Evolutionary conservation across 2,888 invertebrate genomes (phyloP).

Genomic region (Dolomedes plantarius): DNA sequence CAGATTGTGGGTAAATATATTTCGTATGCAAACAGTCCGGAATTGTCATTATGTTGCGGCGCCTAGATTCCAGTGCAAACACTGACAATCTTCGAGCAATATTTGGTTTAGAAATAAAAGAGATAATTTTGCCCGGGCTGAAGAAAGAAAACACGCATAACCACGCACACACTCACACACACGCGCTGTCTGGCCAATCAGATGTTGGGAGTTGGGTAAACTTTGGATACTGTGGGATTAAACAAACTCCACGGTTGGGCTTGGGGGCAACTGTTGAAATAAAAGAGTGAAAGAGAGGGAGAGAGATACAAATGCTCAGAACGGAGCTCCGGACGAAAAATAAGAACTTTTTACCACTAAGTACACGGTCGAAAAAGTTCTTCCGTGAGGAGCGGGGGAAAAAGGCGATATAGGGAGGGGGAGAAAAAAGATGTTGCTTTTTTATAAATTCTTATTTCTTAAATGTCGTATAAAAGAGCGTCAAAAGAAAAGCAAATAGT

Average conservation of each 20-base stretch:
- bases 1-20: constrained; percentile 72
- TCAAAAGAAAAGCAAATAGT: constrained; percentile 70
- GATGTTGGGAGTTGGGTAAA: constrained; percentile 71
- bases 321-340: constrained; percentile 60
- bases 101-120: constrained; percentile 72
- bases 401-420: background rate
- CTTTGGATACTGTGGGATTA: constrained; percentile 71
- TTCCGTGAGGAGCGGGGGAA: constrained; percentile 33
- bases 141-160: constrained; percentile 70
- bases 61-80: constrained; percentile 71
- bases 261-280: constrained; percentile 70
- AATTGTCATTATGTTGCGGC: constrained; percentile 72
- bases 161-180: constrained; percentile 58
- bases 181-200: constrained; percentile 67
- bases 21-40: constrained; percentile 72
- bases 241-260: constrained; percentile 67
- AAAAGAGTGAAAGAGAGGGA: constrained; percentile 46
- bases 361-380: constrained; percentile 61
- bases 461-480: constrained; percentile 67
- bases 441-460: constrained; percentile 65
- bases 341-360: constrained; percentile 70
- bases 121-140: constrained; percentile 67
- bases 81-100: constrained; percentile 71
- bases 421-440: constrained; percentile 34
- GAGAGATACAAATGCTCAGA: constrained; percentile 57